Evolutionary conservation across 53 echinoderm and acorn worm genomes (phyloP), one percentile per base, ranked within the genome.

Genomic region (Apostichopus leukothele): DNA sequence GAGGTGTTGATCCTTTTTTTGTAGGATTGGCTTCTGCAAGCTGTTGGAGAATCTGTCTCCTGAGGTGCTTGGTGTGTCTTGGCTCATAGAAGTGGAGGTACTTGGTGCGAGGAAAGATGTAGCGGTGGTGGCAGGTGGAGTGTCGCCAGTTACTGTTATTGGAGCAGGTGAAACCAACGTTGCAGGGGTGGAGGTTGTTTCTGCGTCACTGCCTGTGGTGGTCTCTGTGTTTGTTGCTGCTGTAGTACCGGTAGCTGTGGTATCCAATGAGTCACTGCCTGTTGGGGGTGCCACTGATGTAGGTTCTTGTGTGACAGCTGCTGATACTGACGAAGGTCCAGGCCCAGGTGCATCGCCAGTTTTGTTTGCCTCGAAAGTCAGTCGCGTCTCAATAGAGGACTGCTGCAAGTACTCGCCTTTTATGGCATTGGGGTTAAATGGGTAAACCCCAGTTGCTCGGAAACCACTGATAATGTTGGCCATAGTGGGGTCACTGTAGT

Each of bases 1-100:
- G 83, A n/a, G 4, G 83, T 57, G 5, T 83, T 83, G 20, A 61
- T 10, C 19, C 55, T 57, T 83, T 83, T 83, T 61, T 6, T 55
- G 54, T 53, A 22, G 20, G 57, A 83, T 26, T 10, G 83, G 83
- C 83, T 23, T 83, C 12, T 61, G n/a, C 54, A 83, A 57, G 83
- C 83, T 81, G 75, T 75, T 75, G 11, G 75, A 9, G 75, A 75
- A 75, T 13, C 12, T 75, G n/a, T 75, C 75, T 75, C 75, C n/a
- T 9, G 75, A 75, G 75, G 75, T 75, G n/a, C 75, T 75, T 75
- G 75, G 75, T 75, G 75, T 75, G 75, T 75, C 75, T 13, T 13
- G n/a, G 12, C 11, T 2, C n/a, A 18, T 75, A 18, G n/a, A 9
- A 75, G 75, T 75, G 75, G 75, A 13, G n/a, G 14, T 75, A 14